Percentiles rank a stretch among this genome's conserved stretches.
Conservation (phyloP, 2,797 vertebrate genomes). For the Centropyge bicolor region DNA sequence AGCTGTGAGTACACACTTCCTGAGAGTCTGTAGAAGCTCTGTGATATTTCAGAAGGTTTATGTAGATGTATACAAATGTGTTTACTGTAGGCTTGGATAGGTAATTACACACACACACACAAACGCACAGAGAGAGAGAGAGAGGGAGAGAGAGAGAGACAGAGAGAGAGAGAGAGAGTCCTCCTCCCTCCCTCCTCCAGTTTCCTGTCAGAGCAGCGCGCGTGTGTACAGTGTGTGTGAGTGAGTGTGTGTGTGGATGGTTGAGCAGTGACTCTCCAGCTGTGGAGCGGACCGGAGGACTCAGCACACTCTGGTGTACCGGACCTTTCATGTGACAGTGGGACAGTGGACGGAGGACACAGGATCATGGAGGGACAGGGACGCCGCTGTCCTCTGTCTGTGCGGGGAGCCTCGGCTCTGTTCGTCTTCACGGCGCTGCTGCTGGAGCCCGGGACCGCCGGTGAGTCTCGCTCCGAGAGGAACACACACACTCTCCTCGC, state of each 20-base stretch:
- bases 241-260: slow-evolving; percentile 47
- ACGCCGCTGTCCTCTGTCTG: slow-evolving; percentile 22
- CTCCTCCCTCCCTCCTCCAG: slow-evolving; percentile 50
- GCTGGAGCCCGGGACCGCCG: slow-evolving; percentile 55
- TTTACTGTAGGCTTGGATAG: slow-evolving; percentile 59
- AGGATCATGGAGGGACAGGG: slow-evolving; percentile 61
- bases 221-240: slow-evolving; percentile 13
- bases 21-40: slow-evolving; percentile 6
- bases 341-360: neutral
- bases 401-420: slow-evolving; percentile 30
- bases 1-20: neutral
- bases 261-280: slow-evolving; percentile 70
- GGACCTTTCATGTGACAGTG: slow-evolving; percentile 45
- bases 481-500: no score
- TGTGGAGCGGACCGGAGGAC: slow-evolving; percentile 66
- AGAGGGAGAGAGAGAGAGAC: slow-evolving; percentile 30
- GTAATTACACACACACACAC: slow-evolving; percentile 10
- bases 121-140: slow-evolving; percentile 9
- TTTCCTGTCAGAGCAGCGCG: slow-evolving; percentile 71
- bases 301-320: neutral
- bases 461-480: slow-evolving; percentile 56
- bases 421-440: slow-evolving; percentile 20
- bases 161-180: slow-evolving; percentile 28
- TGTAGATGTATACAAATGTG: slow-evolving; percentile 42
- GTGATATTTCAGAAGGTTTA: slow-evolving; percentile 37